Evolutionary conservation across 2,888 invertebrate genomes (phyloP), one percentile per base, ranked within the genome.

Genomic region (Gerris lacustris): DNA sequence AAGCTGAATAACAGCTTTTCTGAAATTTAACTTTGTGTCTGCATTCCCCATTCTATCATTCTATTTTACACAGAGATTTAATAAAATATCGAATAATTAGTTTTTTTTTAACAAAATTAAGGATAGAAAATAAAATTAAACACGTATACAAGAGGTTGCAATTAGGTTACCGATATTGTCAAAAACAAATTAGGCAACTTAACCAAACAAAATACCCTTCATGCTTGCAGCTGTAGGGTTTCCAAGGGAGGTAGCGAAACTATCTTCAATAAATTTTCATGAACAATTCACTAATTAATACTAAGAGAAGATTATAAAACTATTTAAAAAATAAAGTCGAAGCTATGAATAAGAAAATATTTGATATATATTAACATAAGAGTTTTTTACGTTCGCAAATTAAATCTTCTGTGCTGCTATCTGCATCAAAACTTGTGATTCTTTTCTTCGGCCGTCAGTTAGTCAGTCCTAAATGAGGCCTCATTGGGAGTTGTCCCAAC

Each of bases 21-120:
- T 88, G 83, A 98, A 99, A 83, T 96, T 96, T 75, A 97, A 83
- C 84, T 98, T 98, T 73, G 97, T 96, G 81, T 99, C 98, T 73
- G 95, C 90, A 85, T 97, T 98, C 77, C 99, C 99, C 99, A 99
- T 99, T 63, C 66, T 72, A 66, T 31, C 64, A 64, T 64, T 64
- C 31, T 31, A 18, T 31, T 64, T 55, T 5, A 55, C 9, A 55
- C 55, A 55, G 11, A 55, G 15, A 11, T 55, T 15, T 55, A 55
- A 55, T 55, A 55, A 55, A 55, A 11, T 55, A 55, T 11, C 55
- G 15, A 2, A 31, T 31, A 31, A 31, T 31, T 31, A 1, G 31
- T 1, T 31, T 31, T 31, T 31, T 31, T 31, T 31, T 31, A 31
- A 31, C 31, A 31, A 31, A 31, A 31, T 31, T 31, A 31, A 31